A percentile compares a stretch with the other conserved stretches of the same genome.
phyloP scores from a whole-genome alignment of 2,888 invertebrate genomes.

The Malachius bipustulatus region DNA sequence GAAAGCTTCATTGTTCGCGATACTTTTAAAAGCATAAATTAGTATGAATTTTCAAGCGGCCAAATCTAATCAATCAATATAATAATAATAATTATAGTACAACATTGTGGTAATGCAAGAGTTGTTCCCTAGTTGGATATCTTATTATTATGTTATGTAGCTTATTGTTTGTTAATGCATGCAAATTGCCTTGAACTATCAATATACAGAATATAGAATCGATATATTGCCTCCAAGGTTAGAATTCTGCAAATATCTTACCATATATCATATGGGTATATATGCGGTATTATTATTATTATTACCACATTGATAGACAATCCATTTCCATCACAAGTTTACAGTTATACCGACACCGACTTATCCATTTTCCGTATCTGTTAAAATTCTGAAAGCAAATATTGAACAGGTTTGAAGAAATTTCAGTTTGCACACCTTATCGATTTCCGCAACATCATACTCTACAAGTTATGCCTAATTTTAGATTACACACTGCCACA shows the following conservation, averaged over 20 bases:
- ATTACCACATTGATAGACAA: not conserved
- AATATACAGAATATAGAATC: not conserved
- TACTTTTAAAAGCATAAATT: no score
- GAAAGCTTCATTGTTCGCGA: no score
- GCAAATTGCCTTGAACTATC: slow-evolving; percentile 2
- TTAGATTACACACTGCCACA: no score
- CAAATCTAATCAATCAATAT: no score
- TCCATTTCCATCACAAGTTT: not conserved
- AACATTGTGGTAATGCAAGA: no score
- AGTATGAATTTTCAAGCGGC: no score
- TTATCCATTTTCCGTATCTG: not conserved
- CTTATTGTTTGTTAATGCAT: not conserved
- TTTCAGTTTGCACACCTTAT: slow-evolving; percentile 19
- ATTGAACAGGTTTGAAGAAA: slow-evolving; percentile 19
- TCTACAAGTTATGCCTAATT: no score
- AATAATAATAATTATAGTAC: no score
- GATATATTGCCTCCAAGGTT: slow-evolving; percentile 3
- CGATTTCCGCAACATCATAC: slow-evolving; percentile 9
- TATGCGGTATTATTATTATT: not conserved
- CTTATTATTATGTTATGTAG: no score
- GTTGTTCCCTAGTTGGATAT: no score
- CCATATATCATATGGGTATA: no score
- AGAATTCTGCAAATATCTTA: no score
- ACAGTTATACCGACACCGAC: not conserved
- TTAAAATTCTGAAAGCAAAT: slow-evolving; percentile 9